Conservation (phyloP, 2,888 invertebrate species). For the Lutraria lutraria region DNA sequence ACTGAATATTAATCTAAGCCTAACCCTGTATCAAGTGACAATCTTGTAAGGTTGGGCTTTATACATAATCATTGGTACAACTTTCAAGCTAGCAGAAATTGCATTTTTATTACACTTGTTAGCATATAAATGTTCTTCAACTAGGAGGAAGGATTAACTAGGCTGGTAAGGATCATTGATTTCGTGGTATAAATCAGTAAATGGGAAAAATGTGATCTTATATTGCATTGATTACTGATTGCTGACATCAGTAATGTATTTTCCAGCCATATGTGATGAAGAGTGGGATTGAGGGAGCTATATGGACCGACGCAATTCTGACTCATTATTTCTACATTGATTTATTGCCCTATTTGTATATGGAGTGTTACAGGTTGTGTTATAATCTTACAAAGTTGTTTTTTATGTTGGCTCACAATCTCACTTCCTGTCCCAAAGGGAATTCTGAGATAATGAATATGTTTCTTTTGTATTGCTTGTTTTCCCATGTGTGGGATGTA, state of each 20-base stretch:
- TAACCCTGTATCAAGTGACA: too few species aligned
- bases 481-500: too few species aligned
- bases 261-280: neutral
- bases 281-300: neutral
- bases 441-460: neutral
- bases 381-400: neutral
- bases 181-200: neutral
- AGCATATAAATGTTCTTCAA: slow-evolving; percentile 7
- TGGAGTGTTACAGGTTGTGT: neutral
- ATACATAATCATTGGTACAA: neutral
- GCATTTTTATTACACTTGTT: neutral
- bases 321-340: slow-evolving; percentile 10
- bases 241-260: neutral
- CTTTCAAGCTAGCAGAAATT: neutral
- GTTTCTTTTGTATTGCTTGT: neutral
- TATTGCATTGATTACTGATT: slow-evolving; percentile 4
- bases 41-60: too few species aligned
- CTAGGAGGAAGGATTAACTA: neutral
- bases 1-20: too few species aligned
- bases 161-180: neutral
- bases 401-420: neutral
- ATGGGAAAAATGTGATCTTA: neutral
- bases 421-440: neutral
- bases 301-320: neutral
- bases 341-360: slow-evolving; percentile 4